These are phyloP conservation scores for Fregata magnificens DNA, from an alignment of 2,113 vertebrate species.

Conservation along the genomic window DNA sequence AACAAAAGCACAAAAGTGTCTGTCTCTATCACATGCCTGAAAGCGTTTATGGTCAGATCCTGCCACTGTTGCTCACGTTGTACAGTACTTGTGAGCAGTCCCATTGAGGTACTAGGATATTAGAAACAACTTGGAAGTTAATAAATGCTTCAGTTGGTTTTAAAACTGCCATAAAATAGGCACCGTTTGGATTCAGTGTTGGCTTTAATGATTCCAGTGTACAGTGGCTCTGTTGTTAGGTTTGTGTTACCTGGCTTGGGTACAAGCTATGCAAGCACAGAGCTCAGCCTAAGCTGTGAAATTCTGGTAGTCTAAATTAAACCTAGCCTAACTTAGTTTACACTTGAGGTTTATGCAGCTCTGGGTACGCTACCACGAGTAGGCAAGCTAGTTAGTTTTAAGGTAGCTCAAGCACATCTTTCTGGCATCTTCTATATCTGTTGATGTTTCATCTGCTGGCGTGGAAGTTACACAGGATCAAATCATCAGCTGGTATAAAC, in stretches of 20 bases:
- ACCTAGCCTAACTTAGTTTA: background rate
- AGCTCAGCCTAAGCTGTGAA: background rate
- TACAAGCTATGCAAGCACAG: background rate
- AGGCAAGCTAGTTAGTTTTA: background rate
- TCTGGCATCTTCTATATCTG: background rate
- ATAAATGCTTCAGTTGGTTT: background rate
- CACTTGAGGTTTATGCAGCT: background rate
- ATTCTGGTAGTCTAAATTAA: background rate
- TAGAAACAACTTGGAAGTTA: background rate
- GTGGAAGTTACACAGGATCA: background rate
- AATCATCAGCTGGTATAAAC: background rate
- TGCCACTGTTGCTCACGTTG: background rate
- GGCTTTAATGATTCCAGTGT: background rate
- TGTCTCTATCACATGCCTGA: slow-evolving; percentile 39
- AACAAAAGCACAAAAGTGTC: slow-evolving; percentile 53
- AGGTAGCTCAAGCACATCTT: background rate
- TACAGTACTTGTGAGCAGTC: background rate
- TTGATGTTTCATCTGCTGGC: background rate
- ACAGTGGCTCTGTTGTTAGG: background rate
- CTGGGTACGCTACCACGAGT: background rate
- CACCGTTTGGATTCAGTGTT: background rate
- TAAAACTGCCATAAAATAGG: background rate
- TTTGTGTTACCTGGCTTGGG: background rate
- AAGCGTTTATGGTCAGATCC: background rate
- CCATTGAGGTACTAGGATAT: background rate